Conservation (phyloP, 1,140 invertebrate genomes). For the Calephelis virginiensis region DNA sequence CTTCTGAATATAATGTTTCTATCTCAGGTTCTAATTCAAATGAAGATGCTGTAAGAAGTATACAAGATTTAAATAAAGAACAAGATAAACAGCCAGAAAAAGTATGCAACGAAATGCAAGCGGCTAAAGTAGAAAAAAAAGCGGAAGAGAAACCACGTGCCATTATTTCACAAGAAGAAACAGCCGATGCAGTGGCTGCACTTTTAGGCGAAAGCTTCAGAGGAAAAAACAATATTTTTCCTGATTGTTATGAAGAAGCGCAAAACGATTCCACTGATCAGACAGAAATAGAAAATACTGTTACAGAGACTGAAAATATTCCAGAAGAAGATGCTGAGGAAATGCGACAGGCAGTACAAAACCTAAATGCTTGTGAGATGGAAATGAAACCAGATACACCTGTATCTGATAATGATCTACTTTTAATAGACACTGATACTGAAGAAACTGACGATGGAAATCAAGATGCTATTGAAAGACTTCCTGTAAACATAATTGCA, state of each 20-base stretch:
- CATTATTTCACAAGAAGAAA: slow-evolving; percentile 94
- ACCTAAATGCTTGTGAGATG: slow-evolving; percentile 84
- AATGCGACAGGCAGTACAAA: slow-evolving; percentile 87
- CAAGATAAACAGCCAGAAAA: slow-evolving; percentile 47
- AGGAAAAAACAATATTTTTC: slow-evolving; percentile 70
- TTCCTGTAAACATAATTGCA: slow-evolving; percentile 62
- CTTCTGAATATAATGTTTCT: slow-evolving; percentile 29
- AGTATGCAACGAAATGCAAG: slow-evolving; percentile 38
- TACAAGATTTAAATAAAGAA: slow-evolving; percentile 60
- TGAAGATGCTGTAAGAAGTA: slow-evolving; percentile 86
- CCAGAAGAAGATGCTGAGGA: slow-evolving; percentile 86
- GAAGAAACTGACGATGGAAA: slow-evolving; percentile 81
- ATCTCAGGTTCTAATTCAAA: slow-evolving; percentile 76
- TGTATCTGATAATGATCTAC: slow-evolving; percentile 88
- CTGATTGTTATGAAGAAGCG: slow-evolving; percentile 75
- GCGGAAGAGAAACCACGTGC: slow-evolving; percentile 88
- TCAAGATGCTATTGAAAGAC: slow-evolving; percentile 61
- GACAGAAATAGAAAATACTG: slow-evolving; percentile 62
- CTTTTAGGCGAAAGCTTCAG: slow-evolving; percentile 91
- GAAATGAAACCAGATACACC: slow-evolving; percentile 91
- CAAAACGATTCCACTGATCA: slow-evolving; percentile 57
- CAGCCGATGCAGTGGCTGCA: slow-evolving; percentile 93
- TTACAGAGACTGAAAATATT: slow-evolving; percentile 76
- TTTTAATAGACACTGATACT: slow-evolving; percentile 92
- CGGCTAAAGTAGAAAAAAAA: slow-evolving; percentile 76